A percentile compares a stretch with the other conserved stretches of the same genome.
Conservation (phyloP, 1,140 invertebrate genomes). For the Chironomus tepperi region DNA sequence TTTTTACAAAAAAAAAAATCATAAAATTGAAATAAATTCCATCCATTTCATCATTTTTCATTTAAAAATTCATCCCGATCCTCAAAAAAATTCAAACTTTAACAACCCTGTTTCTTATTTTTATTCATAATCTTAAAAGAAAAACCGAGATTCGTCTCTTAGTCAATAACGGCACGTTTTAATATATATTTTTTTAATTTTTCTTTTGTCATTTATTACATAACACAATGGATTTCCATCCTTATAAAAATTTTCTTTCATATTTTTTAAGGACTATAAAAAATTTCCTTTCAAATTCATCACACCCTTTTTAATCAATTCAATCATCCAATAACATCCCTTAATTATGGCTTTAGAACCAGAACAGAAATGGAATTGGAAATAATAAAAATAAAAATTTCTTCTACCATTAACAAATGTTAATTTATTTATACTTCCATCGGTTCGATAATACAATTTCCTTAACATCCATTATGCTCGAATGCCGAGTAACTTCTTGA, state of each 20-base stretch:
- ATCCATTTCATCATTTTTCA: no score
- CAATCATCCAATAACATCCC: not conserved
- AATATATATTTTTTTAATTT: no score
- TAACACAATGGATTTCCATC: no score
- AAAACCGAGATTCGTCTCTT: no score
- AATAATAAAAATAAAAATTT: not conserved
- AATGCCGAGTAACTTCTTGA: conserved; percentile 74
- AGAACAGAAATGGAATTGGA: not conserved
- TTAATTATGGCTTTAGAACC: not conserved
- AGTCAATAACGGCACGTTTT: no score
- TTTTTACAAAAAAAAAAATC: no score
- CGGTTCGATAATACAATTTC: not conserved
- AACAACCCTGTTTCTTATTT: no score
- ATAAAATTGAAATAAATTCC: no score
- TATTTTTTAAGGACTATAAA: not conserved
- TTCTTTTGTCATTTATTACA: no score
- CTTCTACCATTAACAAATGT: not conserved
- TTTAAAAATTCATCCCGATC: no score
- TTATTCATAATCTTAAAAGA: no score
- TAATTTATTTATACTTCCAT: not conserved
- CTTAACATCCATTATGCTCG: conserved; percentile 35
- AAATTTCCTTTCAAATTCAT: not conserved
- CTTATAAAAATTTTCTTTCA: conserved; percentile 43
- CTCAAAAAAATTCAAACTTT: no score
- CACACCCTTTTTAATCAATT: not conserved